Evolutionary conservation across 1,140 invertebrate genomes (phyloP), one percentile per base, ranked within the genome.

Genomic region (Hesperophylax magnus): DNA sequence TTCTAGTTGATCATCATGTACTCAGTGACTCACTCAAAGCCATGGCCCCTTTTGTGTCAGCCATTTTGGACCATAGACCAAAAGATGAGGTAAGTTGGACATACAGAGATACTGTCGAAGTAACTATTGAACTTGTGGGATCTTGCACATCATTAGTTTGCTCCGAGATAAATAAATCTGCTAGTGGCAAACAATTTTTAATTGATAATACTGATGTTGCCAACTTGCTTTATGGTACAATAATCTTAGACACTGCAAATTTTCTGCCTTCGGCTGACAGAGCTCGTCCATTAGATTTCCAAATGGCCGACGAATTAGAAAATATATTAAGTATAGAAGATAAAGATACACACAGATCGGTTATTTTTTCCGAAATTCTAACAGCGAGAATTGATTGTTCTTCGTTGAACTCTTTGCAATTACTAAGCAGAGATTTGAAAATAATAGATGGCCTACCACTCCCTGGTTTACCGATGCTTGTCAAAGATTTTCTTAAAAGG

Each of bases 1-100:
- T 93, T 20, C 85, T 97, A 15, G 95, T 96, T 7, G 95, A 97
- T 87, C 95, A 96, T 88, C 95, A 97, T 88, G 89, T 92, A 1
- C 88, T 94, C 27, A 47, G 87, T 0, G 85, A 87, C 18, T 85
- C 88, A 5, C 88, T 93, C 76, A 63, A 85, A 54, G 24, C 22
- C 20, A 67, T 82, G 52, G 52, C 67, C 14, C n/a, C 15, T n/a
- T 69, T 69, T 67, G 92, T 96, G 2, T 86, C 91, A 1, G 88
- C 91, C 84, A 91, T 96, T 63, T 91, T 95, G 85, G 96, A 97
- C 90, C 95, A 97, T 88, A 91, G 94, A 84, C 93, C 91, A 7
- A 85, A 88, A 75, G 92, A 94, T 86, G 53, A 84, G 6, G 63
- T 83, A 15, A 88, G 88, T 84, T 85, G 91, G 88, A 87, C 87